Percentiles rank a stretch among this genome's conserved stretches.
Evolutionary conservation across 2,113 vertebrate species (phyloP).

Genomic region (Rhadina sibilatrix): DNA sequence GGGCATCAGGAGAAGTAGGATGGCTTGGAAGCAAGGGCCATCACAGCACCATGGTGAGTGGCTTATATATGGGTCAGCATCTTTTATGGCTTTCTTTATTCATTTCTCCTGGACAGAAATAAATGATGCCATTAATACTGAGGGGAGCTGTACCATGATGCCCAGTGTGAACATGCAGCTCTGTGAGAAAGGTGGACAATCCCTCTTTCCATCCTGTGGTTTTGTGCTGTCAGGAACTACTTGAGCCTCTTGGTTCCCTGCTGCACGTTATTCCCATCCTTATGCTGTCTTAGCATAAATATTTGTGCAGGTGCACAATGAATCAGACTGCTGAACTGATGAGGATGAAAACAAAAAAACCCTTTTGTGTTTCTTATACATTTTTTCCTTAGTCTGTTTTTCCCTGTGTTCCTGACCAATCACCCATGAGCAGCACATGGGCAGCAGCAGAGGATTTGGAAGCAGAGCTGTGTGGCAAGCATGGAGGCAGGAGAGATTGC

Average conservation of each 20-base stretch:
- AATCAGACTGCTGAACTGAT: not conserved
- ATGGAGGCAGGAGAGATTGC: not conserved
- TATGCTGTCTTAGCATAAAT: not conserved
- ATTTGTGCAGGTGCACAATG: slow-evolving; percentile 4
- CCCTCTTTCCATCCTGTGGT: not conserved
- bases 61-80: not conserved
- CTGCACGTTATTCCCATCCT: not conserved
- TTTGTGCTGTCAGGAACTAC: not conserved
- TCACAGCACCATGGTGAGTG: accelerated
- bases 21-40: not conserved
- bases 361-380: not conserved
- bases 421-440: accelerated
- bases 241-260: not conserved
- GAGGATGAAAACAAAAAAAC: not conserved
- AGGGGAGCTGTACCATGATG: not conserved
- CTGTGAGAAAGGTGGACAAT: not conserved
- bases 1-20: not conserved
- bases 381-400: not conserved
- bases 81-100: not conserved
- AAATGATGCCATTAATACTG: not conserved
- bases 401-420: not conserved
- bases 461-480: not conserved
- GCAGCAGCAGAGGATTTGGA: not conserved
- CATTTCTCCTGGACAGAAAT: not conserved
- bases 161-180: not conserved